Base-by-base conservation (phyloP, 2,113 vertebrate genomes). In the Muscicapa adusta region DNA sequence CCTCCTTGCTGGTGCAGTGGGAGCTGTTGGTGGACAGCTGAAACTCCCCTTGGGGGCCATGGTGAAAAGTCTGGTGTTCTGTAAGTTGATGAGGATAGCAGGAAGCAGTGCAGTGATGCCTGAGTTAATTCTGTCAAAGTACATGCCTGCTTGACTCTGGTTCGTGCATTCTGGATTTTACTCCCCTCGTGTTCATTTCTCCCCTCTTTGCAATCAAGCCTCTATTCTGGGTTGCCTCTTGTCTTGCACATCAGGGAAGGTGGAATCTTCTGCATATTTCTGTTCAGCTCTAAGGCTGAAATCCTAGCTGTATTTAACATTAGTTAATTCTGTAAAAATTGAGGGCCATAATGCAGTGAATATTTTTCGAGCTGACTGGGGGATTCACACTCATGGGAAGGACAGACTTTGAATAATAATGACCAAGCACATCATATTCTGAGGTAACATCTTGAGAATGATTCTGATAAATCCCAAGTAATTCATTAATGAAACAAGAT, bases 381-480 rank as follows among this genome's bases (percentile, higher is more conserved):
- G 92, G 72, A 88, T 75, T 93, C 6, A 1, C 29, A 66, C 76
- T 96, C 42, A 24, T 72, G 62, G 91, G 92, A 91, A 91, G 48
- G 63, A 96, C 61, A 86, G 66, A 47, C 51, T 96, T 81, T 82
- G 94, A 96, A 97, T 96, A 94, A 91, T 83, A 96, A 96, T 80
- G 67, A 66, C 86, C 38, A 81, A 76, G 48, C 22, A 14, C 65
- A 85, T 79, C 34, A 42, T 85, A 51, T 89, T 93, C 75, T 76
- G 58, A 84, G 81, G 54, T 40, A 94, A 86, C 58, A 58, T 89
- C 73, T 93, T 96, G 72, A 91, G 89, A 93, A 84, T 19, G 10
- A 79, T 93, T 94, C 76, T 86, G 89, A 94, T 95, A 96, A 97
- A 90, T 79, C 62, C 76, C 80, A 83, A 92, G 53, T 71, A 96